Conservation (phyloP, 1,140 invertebrate species). For the Drosophila subpulchrella region DNA sequence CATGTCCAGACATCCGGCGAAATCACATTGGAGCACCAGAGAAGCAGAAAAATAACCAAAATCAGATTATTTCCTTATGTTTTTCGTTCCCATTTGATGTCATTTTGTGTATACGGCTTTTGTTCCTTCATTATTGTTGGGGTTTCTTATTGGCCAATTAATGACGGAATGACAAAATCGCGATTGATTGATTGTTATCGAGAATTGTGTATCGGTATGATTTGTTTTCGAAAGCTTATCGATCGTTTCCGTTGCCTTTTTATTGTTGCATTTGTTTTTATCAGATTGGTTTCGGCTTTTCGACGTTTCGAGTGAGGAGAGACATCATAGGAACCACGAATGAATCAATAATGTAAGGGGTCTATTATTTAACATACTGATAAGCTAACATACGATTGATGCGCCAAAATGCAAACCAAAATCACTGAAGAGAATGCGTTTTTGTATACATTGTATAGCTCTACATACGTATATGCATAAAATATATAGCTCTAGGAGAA, state of each 20-base stretch:
- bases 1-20: conserved; percentile 35
- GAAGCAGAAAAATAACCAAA: conserved; percentile 12
- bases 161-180: conserved; percentile 11
- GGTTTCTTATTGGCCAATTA: conserved; percentile 31
- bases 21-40: conserved; percentile 34
- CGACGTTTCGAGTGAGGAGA: conserved; percentile 14
- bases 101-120: conserved; percentile 74
- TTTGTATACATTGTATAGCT: conserved; percentile 62
- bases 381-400: conserved; percentile 70
- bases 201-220: conserved; percentile 18
- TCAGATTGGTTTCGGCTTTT: conserved; percentile 26
- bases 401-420: conserved; percentile 73
- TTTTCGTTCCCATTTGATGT: conserved; percentile 61
- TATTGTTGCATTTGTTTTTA: conserved; percentile 26
- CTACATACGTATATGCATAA: conserved; percentile 26
- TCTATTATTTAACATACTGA: conserved; percentile 49
- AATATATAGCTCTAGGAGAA: conserved; percentile 45
- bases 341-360: conserved; percentile 64
- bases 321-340: conserved; percentile 22
- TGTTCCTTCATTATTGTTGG: conserved; percentile 49
- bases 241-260: conserved; percentile 26
- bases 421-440: conserved; percentile 48
- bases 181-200: background rate
- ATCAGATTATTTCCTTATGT: conserved; percentile 40
- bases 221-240: conserved; percentile 30